These are phyloP conservation scores for Drosophila nigrodunni DNA, from an alignment of 1,140 invertebrate genomes.

Conservation along the genomic window DNA sequence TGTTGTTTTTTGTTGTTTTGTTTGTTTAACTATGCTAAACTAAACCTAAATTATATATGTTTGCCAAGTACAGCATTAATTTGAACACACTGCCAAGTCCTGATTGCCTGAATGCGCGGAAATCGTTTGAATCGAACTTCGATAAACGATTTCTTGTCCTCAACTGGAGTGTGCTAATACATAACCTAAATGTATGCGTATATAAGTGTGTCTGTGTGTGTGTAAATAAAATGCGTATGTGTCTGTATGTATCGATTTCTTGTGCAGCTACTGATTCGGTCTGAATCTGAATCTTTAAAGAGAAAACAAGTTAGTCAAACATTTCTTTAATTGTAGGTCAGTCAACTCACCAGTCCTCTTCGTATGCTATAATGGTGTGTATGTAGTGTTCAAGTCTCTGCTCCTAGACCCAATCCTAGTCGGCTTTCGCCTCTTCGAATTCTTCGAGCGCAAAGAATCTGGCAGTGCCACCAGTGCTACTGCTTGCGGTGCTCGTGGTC, in stretches of 20 bases:
- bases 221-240: slow-evolving; percentile 37
- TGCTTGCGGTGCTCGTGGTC: slow-evolving; percentile 66
- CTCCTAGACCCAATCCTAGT: slow-evolving; percentile 78
- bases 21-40: slow-evolving; percentile 65
- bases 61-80: slow-evolving; percentile 46
- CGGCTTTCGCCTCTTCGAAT: slow-evolving; percentile 71
- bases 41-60: slow-evolving; percentile 57
- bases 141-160: slow-evolving; percentile 34
- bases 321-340: not conserved
- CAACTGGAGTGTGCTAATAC: slow-evolving; percentile 75
- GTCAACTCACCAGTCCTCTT: slow-evolving; percentile 67
- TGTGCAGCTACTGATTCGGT: slow-evolving; percentile 44
- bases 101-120: slow-evolving; percentile 29
- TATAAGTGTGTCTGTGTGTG: slow-evolving; percentile 30
- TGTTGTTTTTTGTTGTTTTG: slow-evolving; percentile 40
- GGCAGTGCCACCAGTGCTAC: slow-evolving; percentile 60
- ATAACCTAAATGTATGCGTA: slow-evolving; percentile 68
- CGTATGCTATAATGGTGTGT: slow-evolving; percentile 64
- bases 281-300: slow-evolving; percentile 54
- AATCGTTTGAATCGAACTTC: slow-evolving; percentile 35
- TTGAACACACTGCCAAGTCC: slow-evolving; percentile 26
- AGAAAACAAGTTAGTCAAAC: not conserved
- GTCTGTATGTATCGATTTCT: slow-evolving; percentile 23
- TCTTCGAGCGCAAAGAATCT: slow-evolving; percentile 80
- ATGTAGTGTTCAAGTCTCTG: slow-evolving; percentile 51